Conservation (phyloP, 2,113 vertebrate species). For the Ailurus styani region DNA sequence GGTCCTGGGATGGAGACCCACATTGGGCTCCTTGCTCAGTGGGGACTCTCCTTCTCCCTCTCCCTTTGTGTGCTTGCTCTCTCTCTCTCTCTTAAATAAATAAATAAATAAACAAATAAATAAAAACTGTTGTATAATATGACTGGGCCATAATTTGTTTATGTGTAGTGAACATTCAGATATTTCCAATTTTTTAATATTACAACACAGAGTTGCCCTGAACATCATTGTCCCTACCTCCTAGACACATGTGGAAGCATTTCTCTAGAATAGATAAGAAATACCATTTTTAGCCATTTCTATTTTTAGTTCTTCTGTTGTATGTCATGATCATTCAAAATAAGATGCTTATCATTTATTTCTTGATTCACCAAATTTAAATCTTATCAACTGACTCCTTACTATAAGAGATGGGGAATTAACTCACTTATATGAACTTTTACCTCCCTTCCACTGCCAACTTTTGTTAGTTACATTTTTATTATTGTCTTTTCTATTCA, state of each 20-base stretch:
- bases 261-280: conserved; percentile 2
- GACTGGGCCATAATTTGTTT: background rate
- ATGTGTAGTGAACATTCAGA: background rate
- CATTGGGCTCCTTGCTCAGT: no score
- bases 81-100: no score
- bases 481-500: background rate
- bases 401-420: background rate
- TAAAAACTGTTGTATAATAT: background rate
- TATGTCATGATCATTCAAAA: conserved; percentile 20
- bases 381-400: conserved; percentile 11
- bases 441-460: background rate
- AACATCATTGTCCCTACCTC: background rate
- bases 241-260: background rate
- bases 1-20: no score
- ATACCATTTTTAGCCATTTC: background rate
- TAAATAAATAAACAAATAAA: no score
- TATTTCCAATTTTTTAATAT: background rate
- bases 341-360: background rate
- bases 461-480: conserved; percentile 9
- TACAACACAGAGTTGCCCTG: background rate
- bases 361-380: conserved; percentile 31
- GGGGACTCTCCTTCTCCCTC: no score
- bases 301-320: conserved; percentile 3
- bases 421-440: background rate
- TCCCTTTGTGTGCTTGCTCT: no score